Evolutionary conservation across 2,888 invertebrate genomes (phyloP).

Genomic region (Biston stratarius): DNA sequence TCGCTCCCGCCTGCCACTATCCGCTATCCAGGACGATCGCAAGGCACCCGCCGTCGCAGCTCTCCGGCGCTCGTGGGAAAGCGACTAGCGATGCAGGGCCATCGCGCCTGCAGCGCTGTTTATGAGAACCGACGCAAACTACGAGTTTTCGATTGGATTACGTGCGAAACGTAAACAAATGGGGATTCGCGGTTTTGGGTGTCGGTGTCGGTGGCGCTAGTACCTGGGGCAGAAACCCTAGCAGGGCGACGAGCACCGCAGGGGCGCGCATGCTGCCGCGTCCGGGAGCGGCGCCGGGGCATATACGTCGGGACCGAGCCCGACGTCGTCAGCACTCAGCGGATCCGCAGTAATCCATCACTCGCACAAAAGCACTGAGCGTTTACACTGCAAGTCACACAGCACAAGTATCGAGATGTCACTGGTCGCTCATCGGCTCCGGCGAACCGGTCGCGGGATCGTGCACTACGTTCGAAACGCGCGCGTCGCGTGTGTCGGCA

Average conservation of each 20-base stretch:
- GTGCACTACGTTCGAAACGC: conserved; percentile 84
- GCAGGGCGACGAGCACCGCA: conserved; percentile 84
- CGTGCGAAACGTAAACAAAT: conserved; percentile 72
- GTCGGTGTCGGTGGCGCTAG: conserved; percentile 61
- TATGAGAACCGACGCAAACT: conserved; percentile 59
- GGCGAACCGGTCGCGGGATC: conserved; percentile 80
- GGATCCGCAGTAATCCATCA: conserved; percentile 84
- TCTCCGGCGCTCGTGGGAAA: conserved; percentile 79
- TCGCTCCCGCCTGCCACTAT: conserved; percentile 68
- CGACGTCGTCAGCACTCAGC: conserved; percentile 77
- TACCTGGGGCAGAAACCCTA: conserved; percentile 86
- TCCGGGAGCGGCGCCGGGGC: conserved; percentile 84
- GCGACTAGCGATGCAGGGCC: conserved; percentile 63
- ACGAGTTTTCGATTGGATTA: conserved; percentile 58
- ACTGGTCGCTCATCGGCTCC: conserved; percentile 80
- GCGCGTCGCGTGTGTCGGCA: conserved; percentile 80
- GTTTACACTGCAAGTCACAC: conserved; percentile 84
- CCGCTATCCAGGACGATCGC: conserved; percentile 79
- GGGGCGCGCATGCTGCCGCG: conserved; percentile 86
- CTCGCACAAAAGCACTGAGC: conserved; percentile 80
- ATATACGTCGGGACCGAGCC: conserved; percentile 75
- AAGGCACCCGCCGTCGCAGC: conserved; percentile 4
- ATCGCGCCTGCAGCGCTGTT: conserved; percentile 53
- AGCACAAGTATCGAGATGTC: conserved; percentile 81
- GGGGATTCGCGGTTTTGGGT: conserved; percentile 74